Evolutionary conservation across 1,140 invertebrate species (phyloP).

Genomic region (Saxidomus purpurata): DNA sequence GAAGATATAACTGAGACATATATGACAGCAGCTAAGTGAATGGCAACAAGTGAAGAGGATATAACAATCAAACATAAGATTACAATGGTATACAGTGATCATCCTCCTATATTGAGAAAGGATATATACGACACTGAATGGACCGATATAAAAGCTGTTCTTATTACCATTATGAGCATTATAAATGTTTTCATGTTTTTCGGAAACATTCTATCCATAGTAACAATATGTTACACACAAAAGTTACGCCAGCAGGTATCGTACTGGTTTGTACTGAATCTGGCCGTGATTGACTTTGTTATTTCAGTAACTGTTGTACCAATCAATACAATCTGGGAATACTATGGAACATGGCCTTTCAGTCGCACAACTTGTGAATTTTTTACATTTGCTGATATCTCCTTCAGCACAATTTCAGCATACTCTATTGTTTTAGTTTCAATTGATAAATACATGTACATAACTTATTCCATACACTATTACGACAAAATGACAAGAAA

Average conservation of each 20-base stretch:
- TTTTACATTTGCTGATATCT: conserved; percentile 69
- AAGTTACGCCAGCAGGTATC: conserved; percentile 66
- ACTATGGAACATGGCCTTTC: conserved; percentile 73
- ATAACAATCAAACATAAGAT: conserved; percentile 13
- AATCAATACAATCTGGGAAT: conserved; percentile 73
- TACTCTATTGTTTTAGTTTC: conserved; percentile 73
- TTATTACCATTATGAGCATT: conserved; percentile 63
- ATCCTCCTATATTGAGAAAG: conserved; percentile 43
- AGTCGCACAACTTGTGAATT: conserved; percentile 64
- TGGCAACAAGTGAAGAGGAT: not conserved
- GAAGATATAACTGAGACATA: not conserved
- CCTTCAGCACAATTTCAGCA: conserved; percentile 71
- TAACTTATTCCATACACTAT: conserved; percentile 72
- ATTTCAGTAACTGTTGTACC: conserved; percentile 72
- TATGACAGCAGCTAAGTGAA: not conserved
- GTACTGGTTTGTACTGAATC: conserved; percentile 75
- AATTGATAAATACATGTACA: conserved; percentile 74
- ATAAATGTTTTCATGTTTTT: conserved; percentile 71
- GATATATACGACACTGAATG: conserved; percentile 50
- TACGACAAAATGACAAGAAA: conserved; percentile 63
- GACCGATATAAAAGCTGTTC: conserved; percentile 57
- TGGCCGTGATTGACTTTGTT: conserved; percentile 71
- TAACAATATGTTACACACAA: conserved; percentile 63
- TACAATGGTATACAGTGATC: not conserved
- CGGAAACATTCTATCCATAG: conserved; percentile 71